phyloP scores from a whole-genome alignment of 1,140 invertebrate species.

The Xylocopa sonorina region DNA sequence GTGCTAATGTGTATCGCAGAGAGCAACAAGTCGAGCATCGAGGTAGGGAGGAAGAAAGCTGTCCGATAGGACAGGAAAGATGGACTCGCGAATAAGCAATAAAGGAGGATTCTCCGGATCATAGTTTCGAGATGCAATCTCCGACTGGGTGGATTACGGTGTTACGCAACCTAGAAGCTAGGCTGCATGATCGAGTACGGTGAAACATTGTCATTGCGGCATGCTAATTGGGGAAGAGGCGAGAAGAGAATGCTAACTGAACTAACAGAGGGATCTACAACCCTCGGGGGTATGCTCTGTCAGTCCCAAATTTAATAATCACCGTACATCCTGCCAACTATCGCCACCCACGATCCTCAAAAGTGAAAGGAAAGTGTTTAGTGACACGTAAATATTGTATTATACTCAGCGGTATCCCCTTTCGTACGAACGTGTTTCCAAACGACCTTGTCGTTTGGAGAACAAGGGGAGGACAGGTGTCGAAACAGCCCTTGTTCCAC shows the following conservation, averaged over 20 bases:
- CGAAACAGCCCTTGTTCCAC: constrained; percentile 28
- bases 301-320: background rate
- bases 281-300: background rate
- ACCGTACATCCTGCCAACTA: background rate
- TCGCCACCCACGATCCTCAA: too few relatives aligned
- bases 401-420: background rate
- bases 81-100: background rate
- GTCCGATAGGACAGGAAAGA: background rate
- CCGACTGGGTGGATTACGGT: constrained; percentile 30
- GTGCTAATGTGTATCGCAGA: background rate
- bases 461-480: constrained; percentile 1
- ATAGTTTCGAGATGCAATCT: constrained; percentile 44
- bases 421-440: background rate
- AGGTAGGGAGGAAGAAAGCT: background rate
- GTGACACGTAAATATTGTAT: background rate
- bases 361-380: constrained; percentile 1
- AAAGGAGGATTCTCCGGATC: constrained; percentile 35
- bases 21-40: background rate
- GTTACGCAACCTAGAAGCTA: constrained; percentile 44
- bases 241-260: background rate
- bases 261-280: background rate
- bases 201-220: constrained; percentile 30
- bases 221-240: too few relatives aligned
- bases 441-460: constrained; percentile 7
- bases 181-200: constrained; percentile 37